Base-by-base conservation (phyloP, 2,888 invertebrate species). In the Callyntrura sp. region DNA sequence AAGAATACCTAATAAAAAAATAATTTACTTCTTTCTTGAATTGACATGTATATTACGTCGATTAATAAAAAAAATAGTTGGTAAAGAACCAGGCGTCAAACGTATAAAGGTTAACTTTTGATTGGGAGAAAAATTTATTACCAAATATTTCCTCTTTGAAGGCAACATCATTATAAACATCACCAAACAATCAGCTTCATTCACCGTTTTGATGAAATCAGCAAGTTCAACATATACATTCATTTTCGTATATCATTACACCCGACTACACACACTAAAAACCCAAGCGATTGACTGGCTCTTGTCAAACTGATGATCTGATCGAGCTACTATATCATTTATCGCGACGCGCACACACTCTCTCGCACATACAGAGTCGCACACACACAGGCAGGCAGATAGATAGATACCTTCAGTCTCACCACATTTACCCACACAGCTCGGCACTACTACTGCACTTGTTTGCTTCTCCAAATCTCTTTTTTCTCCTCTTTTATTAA, bases 311-410 rank as follows among this genome's bases (percentile, higher is more conserved):
- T 28, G 78, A 57, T 78, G 78, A 55, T 78, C 57, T 78, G 78
- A 78, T 78, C 78, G 78, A 55, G 55, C 78, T 78, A 78, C 78
- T 78, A 78, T 78, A 78, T 78, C 78, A 78, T 78, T 78, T 81
- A 60, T 81, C 62, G 81, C 68, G 25, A 28, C 25, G 35, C 60
- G 60, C 81, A 60, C 81, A 81, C 60, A 62, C 81, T 45, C 45
- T 28, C 68, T 14, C 60, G 11, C 11, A n/a, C n/a, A n/a, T n/a
- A n/a, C n/a, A n/a, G n/a, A n/a, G n/a, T 23, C 35, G 35, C 35
- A 35, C 35, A 35, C 35, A 57, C 65, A 65, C 65, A n/a, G 25
- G 25, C 3, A 23, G 65, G 3, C 17, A 20, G 65, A 65, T n/a
- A n/a, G n/a, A n/a, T n/a, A n/a, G 9, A 51, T 51, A 1, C n/a